A percentile compares a stretch with the other conserved stretches of the same genome.
phyloP scores from a whole-genome alignment of 2,797 vertebrate species.

The Furcifer pardalis region DNA sequence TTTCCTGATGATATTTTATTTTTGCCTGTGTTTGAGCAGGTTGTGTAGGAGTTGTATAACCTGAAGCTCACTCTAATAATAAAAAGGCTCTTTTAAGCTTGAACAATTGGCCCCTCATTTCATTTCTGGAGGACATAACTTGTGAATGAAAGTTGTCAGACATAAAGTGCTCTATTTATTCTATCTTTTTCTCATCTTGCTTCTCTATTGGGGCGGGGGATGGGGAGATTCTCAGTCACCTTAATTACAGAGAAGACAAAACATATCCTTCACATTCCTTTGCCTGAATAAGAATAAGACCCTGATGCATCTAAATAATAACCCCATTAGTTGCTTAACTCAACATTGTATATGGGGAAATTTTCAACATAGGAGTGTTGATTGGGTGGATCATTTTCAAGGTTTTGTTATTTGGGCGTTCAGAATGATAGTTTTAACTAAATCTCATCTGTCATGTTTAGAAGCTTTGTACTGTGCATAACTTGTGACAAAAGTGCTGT shows the following conservation, averaged over 20 bases:
- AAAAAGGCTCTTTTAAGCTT: conserved; percentile 83
- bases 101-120: conserved; percentile 81
- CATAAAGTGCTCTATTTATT: conserved; percentile 96
- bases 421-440: conserved; percentile 77
- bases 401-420: conserved; percentile 76
- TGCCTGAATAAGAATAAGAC: conserved; percentile 87
- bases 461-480: conserved; percentile 68
- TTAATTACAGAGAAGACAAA: conserved; percentile 94
- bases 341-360: conserved; percentile 86
- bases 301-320: conserved; percentile 91
- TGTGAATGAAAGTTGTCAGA: conserved; percentile 90
- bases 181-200: conserved; percentile 90
- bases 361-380: conserved; percentile 79
- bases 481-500: conserved; percentile 66
- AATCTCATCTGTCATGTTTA: conserved; percentile 69
- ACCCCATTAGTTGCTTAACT: conserved; percentile 98
- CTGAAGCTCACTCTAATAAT: conserved; percentile 78
- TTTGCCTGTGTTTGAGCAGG: conserved; percentile 89
- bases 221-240: conserved; percentile 88
- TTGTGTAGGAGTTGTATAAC: conserved; percentile 89
- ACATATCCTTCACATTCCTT: conserved; percentile 99
- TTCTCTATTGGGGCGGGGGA: conserved; percentile 86
- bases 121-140: conserved; percentile 82
- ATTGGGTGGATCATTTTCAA: conserved; percentile 81
- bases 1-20: conserved; percentile 96